Percentiles rank a stretch among this genome's conserved stretches.
phyloP scores from a whole-genome alignment of 2,113 vertebrate genomes.

The Stegostoma tigrinum region DNA sequence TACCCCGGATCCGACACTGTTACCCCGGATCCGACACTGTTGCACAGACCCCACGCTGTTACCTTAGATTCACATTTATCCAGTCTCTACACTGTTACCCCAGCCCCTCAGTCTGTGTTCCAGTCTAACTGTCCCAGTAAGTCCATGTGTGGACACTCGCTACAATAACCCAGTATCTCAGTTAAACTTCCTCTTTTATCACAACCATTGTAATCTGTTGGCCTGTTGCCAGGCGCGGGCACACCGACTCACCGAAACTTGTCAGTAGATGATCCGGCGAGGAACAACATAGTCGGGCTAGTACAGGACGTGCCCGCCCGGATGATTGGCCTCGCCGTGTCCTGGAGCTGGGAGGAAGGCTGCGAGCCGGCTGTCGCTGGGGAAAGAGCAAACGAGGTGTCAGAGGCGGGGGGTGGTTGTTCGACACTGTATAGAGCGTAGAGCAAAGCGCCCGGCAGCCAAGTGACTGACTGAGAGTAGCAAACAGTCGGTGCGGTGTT shows the following conservation, averaged over 20 bases:
- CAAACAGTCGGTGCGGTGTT: background rate
- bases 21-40: too few relatives aligned
- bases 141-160: too few relatives aligned
- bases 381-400: background rate
- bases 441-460: background rate
- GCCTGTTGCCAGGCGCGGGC: background rate
- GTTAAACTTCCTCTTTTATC: background rate
- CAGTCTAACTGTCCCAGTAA: background rate
- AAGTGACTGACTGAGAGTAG: background rate
- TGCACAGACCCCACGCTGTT: background rate
- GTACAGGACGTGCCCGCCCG: background rate
- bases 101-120: too few relatives aligned
- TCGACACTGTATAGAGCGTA: background rate
- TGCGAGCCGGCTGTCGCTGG: background rate
- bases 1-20: background rate
- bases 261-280: background rate
- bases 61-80: background rate
- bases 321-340: background rate
- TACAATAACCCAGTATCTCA: background rate
- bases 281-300: background rate
- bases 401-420: background rate
- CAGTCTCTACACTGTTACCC: background rate
- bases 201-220: background rate
- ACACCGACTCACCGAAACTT: conserved; percentile 11
- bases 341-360: background rate